These are phyloP conservation scores for Pampus argenteus DNA, from an alignment of 2,797 vertebrate genomes.

Conservation along the genomic window DNA sequence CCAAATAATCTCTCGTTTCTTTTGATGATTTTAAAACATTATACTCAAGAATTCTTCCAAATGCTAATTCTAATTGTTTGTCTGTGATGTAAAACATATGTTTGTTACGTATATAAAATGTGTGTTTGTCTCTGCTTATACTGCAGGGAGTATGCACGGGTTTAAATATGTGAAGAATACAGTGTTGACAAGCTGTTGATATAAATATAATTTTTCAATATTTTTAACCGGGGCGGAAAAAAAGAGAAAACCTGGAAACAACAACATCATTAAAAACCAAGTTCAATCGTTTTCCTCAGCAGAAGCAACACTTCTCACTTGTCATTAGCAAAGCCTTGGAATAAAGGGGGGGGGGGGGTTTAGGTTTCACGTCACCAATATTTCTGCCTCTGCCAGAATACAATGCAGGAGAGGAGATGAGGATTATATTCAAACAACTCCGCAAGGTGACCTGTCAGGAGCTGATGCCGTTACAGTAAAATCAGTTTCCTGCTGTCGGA, in stretches of 20 bases:
- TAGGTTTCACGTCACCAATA: neutral
- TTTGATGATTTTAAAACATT: no score
- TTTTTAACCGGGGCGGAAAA: neutral
- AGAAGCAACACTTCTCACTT: no score
- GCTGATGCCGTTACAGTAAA: neutral
- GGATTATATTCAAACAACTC: neutral
- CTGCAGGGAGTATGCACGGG: no score
- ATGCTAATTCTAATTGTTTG: no score
- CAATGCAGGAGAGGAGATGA: neutral
- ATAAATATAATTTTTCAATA: neutral
- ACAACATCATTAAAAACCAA: neutral
- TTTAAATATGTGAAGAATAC: neutral
- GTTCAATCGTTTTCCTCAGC: no score
- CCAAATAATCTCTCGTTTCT: neutral
- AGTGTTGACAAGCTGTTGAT: neutral
- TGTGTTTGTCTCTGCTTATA: neutral
- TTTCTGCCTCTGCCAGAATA: no score
- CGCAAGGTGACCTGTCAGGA: neutral
- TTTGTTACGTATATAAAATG: neutral
- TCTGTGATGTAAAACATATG: no score
- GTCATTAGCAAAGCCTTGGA: no score
- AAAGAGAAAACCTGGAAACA: no score
- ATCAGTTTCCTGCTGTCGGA: no score
- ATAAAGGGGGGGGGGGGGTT: neutral
- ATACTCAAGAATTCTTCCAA: no score